Evolutionary conservation across 1,140 invertebrate genomes (phyloP).

Genomic region (Stegodyphus mimosarum): DNA sequence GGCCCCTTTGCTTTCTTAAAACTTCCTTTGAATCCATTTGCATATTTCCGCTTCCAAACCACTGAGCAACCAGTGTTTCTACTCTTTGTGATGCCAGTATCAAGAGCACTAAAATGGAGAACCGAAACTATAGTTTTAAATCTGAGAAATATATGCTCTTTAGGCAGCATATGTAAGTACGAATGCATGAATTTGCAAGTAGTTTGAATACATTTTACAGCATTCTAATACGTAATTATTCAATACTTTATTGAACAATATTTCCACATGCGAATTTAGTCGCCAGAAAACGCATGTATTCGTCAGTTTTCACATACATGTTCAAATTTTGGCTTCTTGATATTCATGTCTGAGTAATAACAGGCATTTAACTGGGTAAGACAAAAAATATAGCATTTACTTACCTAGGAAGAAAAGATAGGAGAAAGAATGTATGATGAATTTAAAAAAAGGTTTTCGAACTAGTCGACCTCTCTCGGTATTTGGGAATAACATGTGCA

Average conservation of each 20-base stretch:
- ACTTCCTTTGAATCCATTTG: slow-evolving; percentile 75
- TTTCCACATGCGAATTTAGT: no score
- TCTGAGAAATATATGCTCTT: no score
- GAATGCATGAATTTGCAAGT: no score
- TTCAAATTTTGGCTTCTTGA: no score
- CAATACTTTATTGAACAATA: no score
- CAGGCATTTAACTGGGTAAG: no score
- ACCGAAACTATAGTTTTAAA: slow-evolving; percentile 38
- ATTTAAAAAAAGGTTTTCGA: slow-evolving; percentile 98
- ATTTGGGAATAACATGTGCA: slow-evolving; percentile 92
- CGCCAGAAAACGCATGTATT: no score
- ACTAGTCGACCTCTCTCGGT: slow-evolving; percentile 89
- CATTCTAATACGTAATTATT: no score
- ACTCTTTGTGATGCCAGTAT: slow-evolving; percentile 97
- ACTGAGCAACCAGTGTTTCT: slow-evolving; percentile 82
- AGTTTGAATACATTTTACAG: no score
- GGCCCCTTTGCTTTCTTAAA: slow-evolving; percentile 82
- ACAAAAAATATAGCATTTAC: slow-evolving; percentile 64
- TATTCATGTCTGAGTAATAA: no score
- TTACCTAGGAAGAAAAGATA: slow-evolving; percentile 95
- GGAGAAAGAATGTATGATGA: slow-evolving; percentile 97
- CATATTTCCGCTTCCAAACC: slow-evolving; percentile 81
- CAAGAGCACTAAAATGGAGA: slow-evolving; percentile 82
- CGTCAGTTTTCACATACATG: no score
- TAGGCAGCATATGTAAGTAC: no score